A percentile compares a stretch with the other conserved stretches of the same genome.
Evolutionary conservation across 2,797 vertebrate genomes (phyloP).

Genomic region (Neosalanx taihuensis): DNA sequence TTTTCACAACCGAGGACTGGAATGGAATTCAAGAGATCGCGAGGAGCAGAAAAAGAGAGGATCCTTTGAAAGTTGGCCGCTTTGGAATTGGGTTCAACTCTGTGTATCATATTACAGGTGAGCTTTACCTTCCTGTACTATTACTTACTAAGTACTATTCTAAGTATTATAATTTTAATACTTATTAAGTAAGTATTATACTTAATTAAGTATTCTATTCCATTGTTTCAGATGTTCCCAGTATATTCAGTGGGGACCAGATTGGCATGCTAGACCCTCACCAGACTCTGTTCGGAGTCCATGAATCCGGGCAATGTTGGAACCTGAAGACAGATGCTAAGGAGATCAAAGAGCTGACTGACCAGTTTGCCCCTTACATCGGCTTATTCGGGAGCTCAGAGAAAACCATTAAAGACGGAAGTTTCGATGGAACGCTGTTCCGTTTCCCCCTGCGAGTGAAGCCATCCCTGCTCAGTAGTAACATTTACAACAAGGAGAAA

Average conservation of each 20-base stretch:
- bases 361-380: constrained; percentile 92
- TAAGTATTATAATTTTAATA: neutral
- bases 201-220: neutral
- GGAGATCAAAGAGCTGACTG: constrained; percentile 86
- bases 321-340: constrained; percentile 91
- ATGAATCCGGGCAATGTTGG: constrained; percentile 98
- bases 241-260: constrained; percentile 98
- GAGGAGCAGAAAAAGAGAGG: constrained; percentile 95
- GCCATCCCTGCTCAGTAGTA: constrained; percentile 90
- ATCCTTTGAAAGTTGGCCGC: constrained; percentile 96
- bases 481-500: constrained; percentile 95
- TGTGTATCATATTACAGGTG: constrained; percentile 98
- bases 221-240: constrained; percentile 86
- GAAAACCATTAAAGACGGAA: constrained; percentile 83
- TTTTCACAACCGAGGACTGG: constrained; percentile 95
- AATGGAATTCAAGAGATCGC: constrained; percentile 98
- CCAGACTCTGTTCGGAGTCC: constrained; percentile 91
- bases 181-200: neutral
- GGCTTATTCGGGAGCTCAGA: constrained; percentile 91
- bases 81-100: constrained; percentile 99
- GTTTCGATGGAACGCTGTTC: constrained; percentile 94
- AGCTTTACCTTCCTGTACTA: neutral
- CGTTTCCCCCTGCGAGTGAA: constrained; percentile 93
- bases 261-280: constrained; percentile 98
- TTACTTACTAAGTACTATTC: neutral